A percentile compares a stretch with the other conserved stretches of the same genome.
phyloP scores from a whole-genome alignment of 2,888 invertebrate species.

The Hypercompe scribonia region DNA sequence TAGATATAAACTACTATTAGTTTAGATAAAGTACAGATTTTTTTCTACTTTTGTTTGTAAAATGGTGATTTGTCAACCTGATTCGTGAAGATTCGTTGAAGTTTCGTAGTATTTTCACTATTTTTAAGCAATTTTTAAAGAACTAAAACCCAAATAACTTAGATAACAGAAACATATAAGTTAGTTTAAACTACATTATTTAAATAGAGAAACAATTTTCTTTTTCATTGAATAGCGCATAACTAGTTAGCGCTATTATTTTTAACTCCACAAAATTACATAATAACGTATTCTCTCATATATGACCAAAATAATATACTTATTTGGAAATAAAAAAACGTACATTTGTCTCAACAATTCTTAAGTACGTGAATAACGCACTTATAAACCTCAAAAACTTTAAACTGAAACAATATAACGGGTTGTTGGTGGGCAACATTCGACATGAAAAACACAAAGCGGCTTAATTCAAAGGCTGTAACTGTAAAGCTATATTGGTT shows the following conservation, averaged over 20 bases:
- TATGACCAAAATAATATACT: background rate
- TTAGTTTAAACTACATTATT: background rate
- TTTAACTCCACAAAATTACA: no score
- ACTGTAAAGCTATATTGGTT: slow-evolving; percentile 21
- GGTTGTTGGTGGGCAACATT: background rate
- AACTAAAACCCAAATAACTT: no score
- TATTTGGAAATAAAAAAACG: background rate
- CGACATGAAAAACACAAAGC: background rate
- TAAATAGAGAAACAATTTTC: background rate
- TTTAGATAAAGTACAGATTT: no score
- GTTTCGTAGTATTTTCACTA: no score
- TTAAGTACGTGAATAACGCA: background rate
- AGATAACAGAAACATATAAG: no score
- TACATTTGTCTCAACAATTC: background rate
- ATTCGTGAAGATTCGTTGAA: no score
- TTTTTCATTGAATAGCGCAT: background rate
- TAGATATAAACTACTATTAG: no score
- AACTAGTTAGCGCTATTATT: no score
- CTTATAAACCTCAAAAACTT: background rate
- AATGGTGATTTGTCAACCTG: no score
- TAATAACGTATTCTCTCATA: background rate
- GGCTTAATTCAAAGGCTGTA: background rate
- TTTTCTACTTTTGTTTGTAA: no score
- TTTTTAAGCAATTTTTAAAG: no score
- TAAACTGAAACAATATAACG: background rate